Base-by-base conservation (phyloP, 2,888 invertebrate genomes). In the Seladonia tumulorum region DNA sequence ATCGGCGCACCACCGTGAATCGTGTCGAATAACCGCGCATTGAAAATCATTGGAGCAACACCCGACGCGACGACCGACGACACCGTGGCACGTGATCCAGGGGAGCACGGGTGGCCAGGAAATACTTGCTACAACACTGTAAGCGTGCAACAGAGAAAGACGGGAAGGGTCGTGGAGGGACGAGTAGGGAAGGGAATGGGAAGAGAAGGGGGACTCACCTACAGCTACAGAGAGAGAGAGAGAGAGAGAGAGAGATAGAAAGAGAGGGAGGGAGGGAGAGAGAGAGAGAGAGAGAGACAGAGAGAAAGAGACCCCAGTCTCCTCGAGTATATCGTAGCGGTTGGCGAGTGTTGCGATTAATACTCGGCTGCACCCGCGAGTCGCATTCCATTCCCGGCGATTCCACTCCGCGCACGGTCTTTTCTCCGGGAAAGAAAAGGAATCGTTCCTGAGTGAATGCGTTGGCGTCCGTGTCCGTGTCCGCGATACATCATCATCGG, bases 311-410 rank as follows among this genome's bases (percentile, higher is more conserved):
- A 87, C 88, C 89, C 91, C 93, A 93, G 93, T 93, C 92, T 92
- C 91, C 92, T 92, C 91, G 89, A 91, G 92, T 90, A 87, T 91
- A 92, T 90, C 91, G 93, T 89, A 90, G 90, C 90, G 91, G 89
- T 83, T 88, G 89, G 93, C 84, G 91, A 90, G 90, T 87, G 82
- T 90, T 88, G 88, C 92, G 89, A 90, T 92, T 92, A 90, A 88
- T 88, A 89, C 87, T 35, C 87, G 87, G 86, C 89, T 85, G 91
- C 88, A 84, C 88, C 89, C 91, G 90, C 91, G 82, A 87, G 80
- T 90, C 85, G 88, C 92, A 88, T 87, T 90, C 89, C 90, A 80
- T 87, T 88, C 85, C 86, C 79, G 80, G 45, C 75, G 85, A 76
- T 79, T 85, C 71, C 76, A 83, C 49, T 71, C 35, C 86, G 83